phyloP scores from a whole-genome alignment of 2,888 invertebrate genomes.

The Tubulanus polymorphus region DNA sequence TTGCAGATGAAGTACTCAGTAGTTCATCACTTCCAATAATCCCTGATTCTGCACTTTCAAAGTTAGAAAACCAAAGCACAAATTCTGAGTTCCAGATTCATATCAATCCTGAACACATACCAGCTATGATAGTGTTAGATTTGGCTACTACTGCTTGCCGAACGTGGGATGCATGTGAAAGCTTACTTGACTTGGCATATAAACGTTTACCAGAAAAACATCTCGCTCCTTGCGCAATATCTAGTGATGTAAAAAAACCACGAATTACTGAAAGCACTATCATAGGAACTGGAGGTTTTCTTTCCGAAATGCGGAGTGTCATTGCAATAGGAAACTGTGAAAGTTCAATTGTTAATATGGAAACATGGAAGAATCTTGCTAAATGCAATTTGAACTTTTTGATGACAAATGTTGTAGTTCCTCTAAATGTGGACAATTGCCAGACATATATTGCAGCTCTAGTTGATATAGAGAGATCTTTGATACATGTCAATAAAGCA shows the following conservation, averaged over 20 bases:
- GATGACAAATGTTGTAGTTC: neutral
- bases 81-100: conserved; percentile 19
- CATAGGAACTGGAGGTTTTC: neutral
- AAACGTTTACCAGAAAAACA: conserved; percentile 3
- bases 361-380: neutral
- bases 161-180: conserved; percentile 37
- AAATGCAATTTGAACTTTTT: neutral
- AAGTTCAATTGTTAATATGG: neutral
- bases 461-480: conserved; percentile 4
- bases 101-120: conserved; percentile 25
- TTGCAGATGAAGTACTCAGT: conserved; percentile 38
- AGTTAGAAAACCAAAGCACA: too few relatives aligned
- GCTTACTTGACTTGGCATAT: conserved; percentile 32
- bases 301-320: neutral
- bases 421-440: neutral
- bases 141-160: conserved; percentile 34
- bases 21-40: conserved; percentile 22
- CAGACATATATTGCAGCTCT: neutral
- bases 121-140: conserved; percentile 38
- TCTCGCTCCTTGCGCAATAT: neutral
- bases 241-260: neutral
- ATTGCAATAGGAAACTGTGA: neutral
- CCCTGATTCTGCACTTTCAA: neutral
- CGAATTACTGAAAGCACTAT: neutral
- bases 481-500: conserved; percentile 3